phyloP scores from a whole-genome alignment of 37 sponge, comb jelly and placozoan genomes.

The Agelas oroides region DNA sequence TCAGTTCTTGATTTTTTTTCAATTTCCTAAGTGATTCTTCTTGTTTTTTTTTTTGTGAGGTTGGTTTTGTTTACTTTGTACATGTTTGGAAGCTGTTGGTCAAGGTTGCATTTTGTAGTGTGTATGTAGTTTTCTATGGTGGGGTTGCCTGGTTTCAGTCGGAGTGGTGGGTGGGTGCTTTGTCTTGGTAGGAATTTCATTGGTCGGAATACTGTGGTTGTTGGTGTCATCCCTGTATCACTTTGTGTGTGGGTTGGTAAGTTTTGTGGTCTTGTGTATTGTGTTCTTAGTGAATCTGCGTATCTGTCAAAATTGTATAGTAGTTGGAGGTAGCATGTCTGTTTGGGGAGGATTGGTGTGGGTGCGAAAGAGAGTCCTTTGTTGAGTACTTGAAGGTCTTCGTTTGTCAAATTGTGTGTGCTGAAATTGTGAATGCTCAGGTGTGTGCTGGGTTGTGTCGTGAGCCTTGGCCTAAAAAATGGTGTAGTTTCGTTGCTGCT shows the following conservation, averaged over 20 bases:
- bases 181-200: conserved; percentile 34
- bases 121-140: conserved; percentile 8
- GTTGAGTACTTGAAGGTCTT: background rate
- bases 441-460: background rate
- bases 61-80: background rate
- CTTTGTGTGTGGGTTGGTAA: background rate
- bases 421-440: conserved; percentile 19
- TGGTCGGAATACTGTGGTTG: background rate
- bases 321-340: background rate
- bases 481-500: background rate
- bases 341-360: background rate
- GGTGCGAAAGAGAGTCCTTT: conserved; percentile 22
- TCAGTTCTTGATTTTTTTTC: background rate
- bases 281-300: background rate
- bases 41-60: background rate
- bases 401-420: background rate
- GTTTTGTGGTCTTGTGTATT: background rate
- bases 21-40: background rate
- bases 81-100: conserved; percentile 3
- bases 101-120: background rate
- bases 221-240: background rate
- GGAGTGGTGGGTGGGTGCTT: background rate
- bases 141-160: background rate
- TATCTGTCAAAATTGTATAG: conserved; percentile 1
- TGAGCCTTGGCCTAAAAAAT: conserved; percentile 34